These are phyloP conservation scores for Naso thynnoides DNA, from an alignment of 2,797 vertebrate species.

Conservation along the genomic window DNA sequence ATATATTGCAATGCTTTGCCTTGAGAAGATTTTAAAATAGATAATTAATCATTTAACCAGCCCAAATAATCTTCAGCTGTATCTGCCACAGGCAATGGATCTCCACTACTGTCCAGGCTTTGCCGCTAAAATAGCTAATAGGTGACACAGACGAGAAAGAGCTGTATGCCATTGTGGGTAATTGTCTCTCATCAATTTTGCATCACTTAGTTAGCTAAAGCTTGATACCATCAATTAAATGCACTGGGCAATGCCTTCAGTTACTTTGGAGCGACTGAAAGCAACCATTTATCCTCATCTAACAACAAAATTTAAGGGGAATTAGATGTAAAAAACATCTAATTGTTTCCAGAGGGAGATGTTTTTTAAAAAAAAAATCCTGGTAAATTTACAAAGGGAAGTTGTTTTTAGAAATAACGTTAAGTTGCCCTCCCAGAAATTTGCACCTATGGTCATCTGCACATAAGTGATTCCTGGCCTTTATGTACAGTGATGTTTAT, in stretches of 20 bases:
- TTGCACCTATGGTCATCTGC: not conserved
- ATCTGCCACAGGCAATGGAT: conserved; percentile 17
- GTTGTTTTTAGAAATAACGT: not conserved
- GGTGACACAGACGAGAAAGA: conserved; percentile 53
- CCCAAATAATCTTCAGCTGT: not conserved
- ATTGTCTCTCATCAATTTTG: conserved; percentile 72
- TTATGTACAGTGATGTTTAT: not conserved
- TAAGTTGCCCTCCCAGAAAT: not conserved
- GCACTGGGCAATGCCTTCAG: conserved; percentile 31
- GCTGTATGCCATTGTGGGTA: conserved; percentile 58
- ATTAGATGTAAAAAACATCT: not conserved
- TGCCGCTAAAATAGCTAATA: conserved; percentile 51
- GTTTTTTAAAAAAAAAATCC: conserved; percentile 5
- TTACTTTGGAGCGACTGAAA: conserved; percentile 23
- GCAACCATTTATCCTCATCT: conserved; percentile 27
- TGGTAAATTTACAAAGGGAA: not conserved
- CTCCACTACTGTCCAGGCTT: conserved; percentile 17
- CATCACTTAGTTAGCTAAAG: conserved; percentile 62
- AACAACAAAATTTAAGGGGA: conserved; percentile 3
- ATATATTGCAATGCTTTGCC: not conserved
- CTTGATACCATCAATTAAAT: conserved; percentile 63
- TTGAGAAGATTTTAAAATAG: conserved; percentile 7
- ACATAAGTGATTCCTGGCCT: not conserved
- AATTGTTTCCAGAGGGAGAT: not conserved
- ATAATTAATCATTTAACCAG: conserved; percentile 9